phyloP scores from a whole-genome alignment of 2,113 vertebrate species.

The Lasiurus borealis region DNA sequence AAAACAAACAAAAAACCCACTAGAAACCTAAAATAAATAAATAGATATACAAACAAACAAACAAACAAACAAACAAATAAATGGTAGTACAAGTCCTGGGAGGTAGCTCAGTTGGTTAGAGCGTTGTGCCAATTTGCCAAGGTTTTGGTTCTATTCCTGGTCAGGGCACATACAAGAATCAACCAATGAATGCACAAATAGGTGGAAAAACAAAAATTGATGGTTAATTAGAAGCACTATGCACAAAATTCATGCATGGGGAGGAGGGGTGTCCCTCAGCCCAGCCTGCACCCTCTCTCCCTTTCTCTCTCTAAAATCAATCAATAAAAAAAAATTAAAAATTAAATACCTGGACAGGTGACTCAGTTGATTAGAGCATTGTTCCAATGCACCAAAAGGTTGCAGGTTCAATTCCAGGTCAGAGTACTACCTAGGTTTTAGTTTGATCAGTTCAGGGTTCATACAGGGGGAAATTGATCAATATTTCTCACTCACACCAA shows the following conservation, averaged over 20 bases:
- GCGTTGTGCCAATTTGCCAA: too few species aligned
- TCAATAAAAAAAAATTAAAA: not conserved
- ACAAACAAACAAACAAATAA: conserved; percentile 3
- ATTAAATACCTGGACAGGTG: not conserved
- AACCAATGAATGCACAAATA: too few species aligned
- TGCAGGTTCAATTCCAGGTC: not conserved
- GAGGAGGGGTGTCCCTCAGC: too few species aligned
- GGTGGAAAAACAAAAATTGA: not conserved
- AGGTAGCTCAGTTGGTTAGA: too few species aligned
- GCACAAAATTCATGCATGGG: too few species aligned
- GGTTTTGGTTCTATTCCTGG: too few species aligned
- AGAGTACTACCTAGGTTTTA: not conserved
- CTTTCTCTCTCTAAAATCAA: not conserved
- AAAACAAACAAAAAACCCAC: too few species aligned
- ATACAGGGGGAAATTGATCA: not conserved
- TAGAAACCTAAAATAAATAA: too few species aligned
- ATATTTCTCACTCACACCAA: not conserved
- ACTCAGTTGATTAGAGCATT: not conserved
- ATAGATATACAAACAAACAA: too few species aligned
- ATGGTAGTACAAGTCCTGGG: not conserved
- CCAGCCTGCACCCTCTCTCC: not conserved
- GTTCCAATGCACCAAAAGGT: not conserved
- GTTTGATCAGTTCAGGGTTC: not conserved
- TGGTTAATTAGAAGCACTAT: not conserved
- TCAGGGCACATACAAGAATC: too few species aligned